Percentiles rank a stretch among this genome's conserved stretches.
Evolutionary conservation across 2,797 vertebrate species (phyloP).

Genomic region (Podargus strigoides): DNA sequence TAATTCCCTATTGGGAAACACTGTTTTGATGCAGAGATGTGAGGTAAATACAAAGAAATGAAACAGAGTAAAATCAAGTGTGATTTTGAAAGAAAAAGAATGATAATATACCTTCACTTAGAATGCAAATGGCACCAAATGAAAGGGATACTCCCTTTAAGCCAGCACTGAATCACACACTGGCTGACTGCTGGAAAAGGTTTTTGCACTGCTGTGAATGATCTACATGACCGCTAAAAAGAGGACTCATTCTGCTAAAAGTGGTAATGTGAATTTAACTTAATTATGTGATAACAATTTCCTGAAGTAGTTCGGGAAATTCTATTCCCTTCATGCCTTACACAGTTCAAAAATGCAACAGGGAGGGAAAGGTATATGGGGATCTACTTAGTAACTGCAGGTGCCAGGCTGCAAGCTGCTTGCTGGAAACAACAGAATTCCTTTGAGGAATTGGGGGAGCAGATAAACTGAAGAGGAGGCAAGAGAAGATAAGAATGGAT

Average conservation of each 20-base stretch:
- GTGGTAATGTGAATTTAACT: not conserved
- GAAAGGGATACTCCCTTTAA: not conserved
- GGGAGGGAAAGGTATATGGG: not conserved
- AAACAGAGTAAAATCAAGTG: not conserved
- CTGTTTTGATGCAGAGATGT: not conserved
- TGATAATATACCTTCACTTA: not conserved
- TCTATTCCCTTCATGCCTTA: not conserved
- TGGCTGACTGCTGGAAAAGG: not conserved
- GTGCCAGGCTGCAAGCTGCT: not conserved
- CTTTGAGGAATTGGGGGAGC: not conserved
- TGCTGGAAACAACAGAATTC: conserved; percentile 6
- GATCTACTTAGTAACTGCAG: not conserved
- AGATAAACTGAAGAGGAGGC: not conserved
- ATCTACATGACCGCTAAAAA: not conserved
- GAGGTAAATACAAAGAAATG: not conserved
- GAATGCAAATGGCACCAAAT: not conserved
- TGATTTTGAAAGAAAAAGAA: not conserved
- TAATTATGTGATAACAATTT: not conserved
- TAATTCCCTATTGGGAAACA: not conserved
- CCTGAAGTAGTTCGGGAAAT: not conserved
- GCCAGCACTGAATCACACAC: not conserved
- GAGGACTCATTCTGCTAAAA: not conserved
- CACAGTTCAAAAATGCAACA: not conserved
- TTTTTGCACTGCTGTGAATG: not conserved
- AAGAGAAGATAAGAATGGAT: conserved; percentile 30